Evolutionary conservation across 2,888 invertebrate genomes (phyloP).

Genomic region (Acleris laterana): DNA sequence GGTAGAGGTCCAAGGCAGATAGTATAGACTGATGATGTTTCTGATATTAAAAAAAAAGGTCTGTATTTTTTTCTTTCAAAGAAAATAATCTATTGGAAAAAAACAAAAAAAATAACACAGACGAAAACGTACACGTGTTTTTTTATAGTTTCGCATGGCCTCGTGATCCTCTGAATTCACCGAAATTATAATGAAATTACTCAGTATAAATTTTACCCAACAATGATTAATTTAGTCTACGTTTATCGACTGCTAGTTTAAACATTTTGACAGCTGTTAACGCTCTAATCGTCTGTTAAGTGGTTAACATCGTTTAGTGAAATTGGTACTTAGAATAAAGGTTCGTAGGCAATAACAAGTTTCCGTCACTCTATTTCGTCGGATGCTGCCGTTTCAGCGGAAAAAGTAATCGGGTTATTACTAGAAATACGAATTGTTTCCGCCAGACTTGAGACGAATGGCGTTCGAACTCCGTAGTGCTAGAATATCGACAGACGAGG

Average conservation of each 20-base stretch:
- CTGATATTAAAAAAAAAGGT: too few relatives aligned
- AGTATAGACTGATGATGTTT: too few relatives aligned
- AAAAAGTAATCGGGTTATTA: constrained; percentile 26
- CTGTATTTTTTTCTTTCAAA: too few relatives aligned
- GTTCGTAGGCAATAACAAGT: neutral
- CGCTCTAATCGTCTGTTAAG: too few relatives aligned
- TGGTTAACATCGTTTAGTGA: too few relatives aligned
- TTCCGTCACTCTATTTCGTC: neutral
- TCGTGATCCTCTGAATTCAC: too few relatives aligned
- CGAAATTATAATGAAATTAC: too few relatives aligned
- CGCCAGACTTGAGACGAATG: constrained; percentile 28
- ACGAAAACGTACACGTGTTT: neutral
- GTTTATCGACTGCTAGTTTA: too few relatives aligned
- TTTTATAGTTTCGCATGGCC: too few relatives aligned
- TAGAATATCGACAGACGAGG: constrained; percentile 26
- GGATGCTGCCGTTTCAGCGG: constrained; percentile 11
- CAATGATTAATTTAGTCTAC: too few relatives aligned
- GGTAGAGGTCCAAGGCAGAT: too few relatives aligned
- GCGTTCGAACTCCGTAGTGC: constrained; percentile 23
- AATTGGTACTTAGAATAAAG: neutral
- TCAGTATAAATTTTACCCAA: neutral
- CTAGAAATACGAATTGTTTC: constrained; percentile 30
- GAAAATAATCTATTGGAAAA: neutral
- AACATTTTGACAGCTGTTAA: too few relatives aligned
- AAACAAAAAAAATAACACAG: neutral